A percentile compares a stretch with the other conserved stretches of the same genome.
phyloP scores from a whole-genome alignment of 2,888 invertebrate species.

The Oligia latruncula region DNA sequence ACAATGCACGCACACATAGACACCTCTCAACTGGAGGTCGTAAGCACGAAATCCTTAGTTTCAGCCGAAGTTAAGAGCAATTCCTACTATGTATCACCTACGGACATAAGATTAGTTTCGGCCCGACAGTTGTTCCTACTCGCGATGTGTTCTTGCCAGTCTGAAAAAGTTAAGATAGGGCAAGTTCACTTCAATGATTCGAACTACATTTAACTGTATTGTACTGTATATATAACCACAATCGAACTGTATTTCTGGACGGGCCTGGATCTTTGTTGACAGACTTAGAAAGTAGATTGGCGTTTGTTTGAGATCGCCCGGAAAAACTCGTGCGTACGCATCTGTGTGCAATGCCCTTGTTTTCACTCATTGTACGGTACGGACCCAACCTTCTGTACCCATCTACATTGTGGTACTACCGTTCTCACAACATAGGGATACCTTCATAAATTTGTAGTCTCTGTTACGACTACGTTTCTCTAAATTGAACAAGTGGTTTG shows the following conservation, averaged over 20 bases:
- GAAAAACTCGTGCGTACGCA: too few species aligned
- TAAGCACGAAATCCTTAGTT: background rate
- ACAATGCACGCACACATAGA: background rate
- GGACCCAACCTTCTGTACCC: background rate
- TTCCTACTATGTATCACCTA: background rate
- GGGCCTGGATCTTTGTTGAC: background rate
- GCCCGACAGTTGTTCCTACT: background rate
- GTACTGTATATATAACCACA: too few species aligned
- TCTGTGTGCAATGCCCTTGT: background rate
- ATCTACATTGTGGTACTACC: background rate
- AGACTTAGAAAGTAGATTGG: background rate
- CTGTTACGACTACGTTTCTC: conserved; percentile 48
- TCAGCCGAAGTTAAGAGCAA: background rate
- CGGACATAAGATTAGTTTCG: background rate
- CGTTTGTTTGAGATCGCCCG: background rate
- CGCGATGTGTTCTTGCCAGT: background rate
- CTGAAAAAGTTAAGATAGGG: background rate
- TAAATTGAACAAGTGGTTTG: conserved; percentile 56
- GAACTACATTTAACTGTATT: background rate
- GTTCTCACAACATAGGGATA: conserved; percentile 38
- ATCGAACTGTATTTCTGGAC: background rate
- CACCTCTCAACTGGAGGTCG: background rate
- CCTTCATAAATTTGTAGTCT: conserved; percentile 59
- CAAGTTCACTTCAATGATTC: background rate
- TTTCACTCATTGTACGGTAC: background rate